These are phyloP conservation scores for Betta splendens DNA, from an alignment of 2,797 vertebrate species.

Conservation along the genomic window DNA sequence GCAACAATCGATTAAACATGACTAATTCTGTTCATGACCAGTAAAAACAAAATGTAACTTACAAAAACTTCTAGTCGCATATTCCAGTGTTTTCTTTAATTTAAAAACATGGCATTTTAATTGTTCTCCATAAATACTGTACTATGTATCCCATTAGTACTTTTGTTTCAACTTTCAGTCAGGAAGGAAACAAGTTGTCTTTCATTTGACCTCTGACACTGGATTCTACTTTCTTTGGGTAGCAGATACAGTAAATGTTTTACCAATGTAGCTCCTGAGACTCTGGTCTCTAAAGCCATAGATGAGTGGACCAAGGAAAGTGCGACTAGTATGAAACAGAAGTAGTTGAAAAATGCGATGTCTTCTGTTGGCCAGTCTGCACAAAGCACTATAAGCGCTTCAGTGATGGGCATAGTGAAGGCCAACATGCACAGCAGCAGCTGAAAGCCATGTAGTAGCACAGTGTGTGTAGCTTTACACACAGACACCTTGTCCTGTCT, in stretches of 20 bases:
- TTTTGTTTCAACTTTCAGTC: too few relatives aligned
- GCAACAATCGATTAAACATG: too few relatives aligned
- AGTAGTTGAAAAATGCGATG: constrained; percentile 73
- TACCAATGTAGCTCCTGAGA: constrained; percentile 61
- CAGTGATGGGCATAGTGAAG: constrained; percentile 73
- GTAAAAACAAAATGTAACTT: too few relatives aligned
- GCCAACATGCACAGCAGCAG: constrained; percentile 77
- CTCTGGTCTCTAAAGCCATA: too few relatives aligned
- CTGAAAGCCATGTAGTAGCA: constrained; percentile 82
- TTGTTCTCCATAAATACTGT: too few relatives aligned
- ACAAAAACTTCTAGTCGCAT: too few relatives aligned
- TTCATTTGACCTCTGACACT: not conserved
- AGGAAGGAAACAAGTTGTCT: not conserved
- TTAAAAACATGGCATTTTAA: too few relatives aligned
- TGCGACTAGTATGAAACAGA: constrained; percentile 78
- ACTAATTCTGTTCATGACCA: too few relatives aligned
- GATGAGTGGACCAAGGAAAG: constrained; percentile 80
- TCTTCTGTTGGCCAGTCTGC: constrained; percentile 58
- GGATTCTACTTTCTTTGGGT: constrained; percentile 13
- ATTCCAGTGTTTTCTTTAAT: too few relatives aligned
- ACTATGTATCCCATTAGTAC: too few relatives aligned
- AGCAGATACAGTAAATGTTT: constrained; percentile 46
- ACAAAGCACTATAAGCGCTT: constrained; percentile 47
- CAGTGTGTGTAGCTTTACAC: constrained; percentile 79
- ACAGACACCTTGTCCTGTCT: too few relatives aligned